phyloP scores from a whole-genome alignment of 2,797 vertebrate species.

The Tenualosa ilisha region DNA sequence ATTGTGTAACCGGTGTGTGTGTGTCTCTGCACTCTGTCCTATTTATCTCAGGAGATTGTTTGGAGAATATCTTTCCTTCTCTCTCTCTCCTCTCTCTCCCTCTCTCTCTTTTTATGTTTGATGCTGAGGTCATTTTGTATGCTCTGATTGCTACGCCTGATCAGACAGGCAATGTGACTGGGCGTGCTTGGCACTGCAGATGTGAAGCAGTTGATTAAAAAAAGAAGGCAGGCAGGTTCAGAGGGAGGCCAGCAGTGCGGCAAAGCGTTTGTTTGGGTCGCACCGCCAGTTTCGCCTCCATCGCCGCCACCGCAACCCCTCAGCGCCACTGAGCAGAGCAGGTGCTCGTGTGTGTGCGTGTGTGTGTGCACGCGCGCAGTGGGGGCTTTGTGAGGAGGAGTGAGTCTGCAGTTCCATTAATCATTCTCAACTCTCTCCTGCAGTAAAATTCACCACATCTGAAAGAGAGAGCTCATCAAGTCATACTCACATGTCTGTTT shows the following conservation, averaged over 20 bases:
- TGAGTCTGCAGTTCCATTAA: constrained; percentile 15
- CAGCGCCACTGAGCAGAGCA: not conserved
- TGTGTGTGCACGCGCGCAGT: not conserved
- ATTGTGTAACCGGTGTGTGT: not conserved
- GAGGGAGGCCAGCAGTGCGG: constrained; percentile 41
- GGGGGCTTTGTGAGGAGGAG: constrained; percentile 9
- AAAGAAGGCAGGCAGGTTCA: constrained; percentile 27
- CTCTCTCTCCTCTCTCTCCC: not conserved
- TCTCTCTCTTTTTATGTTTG: not conserved
- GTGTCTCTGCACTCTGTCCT: not conserved
- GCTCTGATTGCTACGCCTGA: not conserved
- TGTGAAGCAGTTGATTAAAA: constrained; percentile 20
- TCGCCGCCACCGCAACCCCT: not conserved
- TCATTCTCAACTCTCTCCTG: constrained; percentile 1
- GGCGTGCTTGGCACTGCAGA: constrained; percentile 41
- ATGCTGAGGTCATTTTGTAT: not conserved
- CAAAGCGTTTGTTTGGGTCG: constrained; percentile 27
- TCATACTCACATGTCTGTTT: not conserved
- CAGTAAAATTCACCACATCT: not conserved
- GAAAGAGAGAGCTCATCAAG: not conserved
- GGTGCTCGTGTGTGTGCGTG: constrained; percentile 3
- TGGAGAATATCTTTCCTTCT: not conserved
- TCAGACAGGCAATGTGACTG: not conserved
- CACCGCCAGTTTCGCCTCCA: constrained; percentile 22
- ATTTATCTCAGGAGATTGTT: too few species aligned